Conservation (phyloP, 2,888 invertebrate species). For the Petrolisthes cinctipes region DNA sequence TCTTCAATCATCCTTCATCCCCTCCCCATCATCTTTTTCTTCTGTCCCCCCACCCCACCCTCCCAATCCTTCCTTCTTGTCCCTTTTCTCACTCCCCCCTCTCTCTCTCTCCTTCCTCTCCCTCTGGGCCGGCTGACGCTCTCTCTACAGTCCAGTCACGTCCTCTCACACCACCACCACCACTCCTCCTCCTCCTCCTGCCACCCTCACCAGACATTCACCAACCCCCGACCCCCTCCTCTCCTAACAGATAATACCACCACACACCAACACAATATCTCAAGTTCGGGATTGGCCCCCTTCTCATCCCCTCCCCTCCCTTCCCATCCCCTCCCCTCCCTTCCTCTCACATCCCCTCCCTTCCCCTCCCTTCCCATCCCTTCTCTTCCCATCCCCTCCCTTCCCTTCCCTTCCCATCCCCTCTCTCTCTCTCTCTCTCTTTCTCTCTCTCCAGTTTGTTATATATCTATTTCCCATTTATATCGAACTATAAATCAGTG, state of each 20-base stretch:
- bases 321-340: background rate
- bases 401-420: no score
- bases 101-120: background rate
- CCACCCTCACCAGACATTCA: background rate
- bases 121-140: background rate
- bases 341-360: no score
- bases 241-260: background rate
- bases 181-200: background rate
- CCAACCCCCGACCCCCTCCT: background rate
- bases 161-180: background rate
- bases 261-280: no score
- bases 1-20: no score
- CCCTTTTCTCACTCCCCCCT: no score
- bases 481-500: no score
- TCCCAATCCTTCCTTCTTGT: background rate
- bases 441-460: no score
- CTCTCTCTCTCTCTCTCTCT: no score
- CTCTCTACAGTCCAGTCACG: background rate
- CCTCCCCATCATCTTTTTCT: background rate
- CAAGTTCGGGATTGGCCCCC: no score
- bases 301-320: background rate
- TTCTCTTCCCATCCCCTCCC: background rate
- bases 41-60: background rate
- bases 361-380: no score
- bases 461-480: no score